Evolutionary conservation across 37 sponge, comb jelly and placozoan species (phyloP), one percentile per base, ranked within the genome.

Genomic region (Mnemiopsis leidyi): DNA sequence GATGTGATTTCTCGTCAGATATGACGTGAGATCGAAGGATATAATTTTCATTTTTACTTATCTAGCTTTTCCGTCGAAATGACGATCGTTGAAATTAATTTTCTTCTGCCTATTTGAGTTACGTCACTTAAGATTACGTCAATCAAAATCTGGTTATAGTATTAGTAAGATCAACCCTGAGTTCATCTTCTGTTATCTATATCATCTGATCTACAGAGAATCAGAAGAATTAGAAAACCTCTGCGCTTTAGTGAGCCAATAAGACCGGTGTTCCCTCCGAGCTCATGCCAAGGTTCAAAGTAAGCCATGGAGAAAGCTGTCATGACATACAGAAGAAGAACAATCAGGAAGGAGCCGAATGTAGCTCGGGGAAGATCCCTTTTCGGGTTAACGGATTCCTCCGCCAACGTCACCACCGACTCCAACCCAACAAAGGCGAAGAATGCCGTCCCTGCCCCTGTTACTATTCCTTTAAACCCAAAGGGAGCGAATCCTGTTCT

Each of bases 281-380:
- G 3, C 35, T 32, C 35, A 29, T 79, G 32, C 82, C 82, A 79
- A 9, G 82, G 82, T 35, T 16, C 36, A 32, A 79, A 32, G 82
- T 32, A 79, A 29, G 82, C 82, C 2, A 79, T 79, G 34, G 82
- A 79, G 36, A 79, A 79, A 29, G 82, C 82, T 79, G 82, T 79
- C 3, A 79, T 16, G 7, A 35, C 82, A 36, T 79, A 79, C 31
- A 79, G 21, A 32, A 32, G 7, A 2, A 79, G 37, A 9, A 79
- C 82, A 23, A 79, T 36, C 36, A 79, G 36, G 82, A 79, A 79
- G 82, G 82, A 79, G 36, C 23, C 23, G 7, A 30, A 2, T 7
- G 82, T 79, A 29, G 82, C 82, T 37, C 82, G 34, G 7, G 82
- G 82, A 7, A 79, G 82, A 29, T 79, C 82, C 29, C 82, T 2